phyloP scores from a whole-genome alignment of 2,113 vertebrate genomes.

The Procapra przewalskii region DNA sequence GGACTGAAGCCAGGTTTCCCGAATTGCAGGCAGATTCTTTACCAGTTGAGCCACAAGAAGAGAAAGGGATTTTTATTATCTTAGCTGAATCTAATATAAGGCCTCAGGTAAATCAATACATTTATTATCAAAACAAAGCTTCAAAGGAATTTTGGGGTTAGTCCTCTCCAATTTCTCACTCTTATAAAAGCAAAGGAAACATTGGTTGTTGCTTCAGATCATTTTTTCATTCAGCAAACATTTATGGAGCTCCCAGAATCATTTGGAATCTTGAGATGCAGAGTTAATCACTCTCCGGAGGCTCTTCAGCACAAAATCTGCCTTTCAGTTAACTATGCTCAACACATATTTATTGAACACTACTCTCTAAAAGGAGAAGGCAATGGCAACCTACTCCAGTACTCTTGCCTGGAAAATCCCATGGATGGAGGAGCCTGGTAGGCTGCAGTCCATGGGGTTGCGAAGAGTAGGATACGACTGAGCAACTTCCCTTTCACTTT shows the following conservation, averaged over 20 bases:
- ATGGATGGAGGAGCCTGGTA: no score
- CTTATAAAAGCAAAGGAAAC: background rate
- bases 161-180: background rate
- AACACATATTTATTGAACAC: background rate
- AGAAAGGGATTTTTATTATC: background rate
- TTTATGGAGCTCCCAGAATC: background rate
- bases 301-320: background rate
- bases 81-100: background rate
- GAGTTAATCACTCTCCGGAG: background rate
- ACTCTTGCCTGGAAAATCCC: no score
- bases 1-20: background rate
- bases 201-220: background rate
- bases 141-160: background rate
- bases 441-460: no score
- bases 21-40: background rate
- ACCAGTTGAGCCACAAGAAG: background rate
- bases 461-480: rapidly evolving
- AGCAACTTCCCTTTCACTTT: no score
- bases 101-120: background rate
- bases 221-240: constrained; percentile 20
- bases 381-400: no score
- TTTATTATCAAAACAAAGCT: constrained; percentile 23
- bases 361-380: background rate
- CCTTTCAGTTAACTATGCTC: background rate
- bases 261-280: background rate